Evolutionary conservation across 2,888 invertebrate species (phyloP).

Genomic region (Amaurobius ferox): DNA sequence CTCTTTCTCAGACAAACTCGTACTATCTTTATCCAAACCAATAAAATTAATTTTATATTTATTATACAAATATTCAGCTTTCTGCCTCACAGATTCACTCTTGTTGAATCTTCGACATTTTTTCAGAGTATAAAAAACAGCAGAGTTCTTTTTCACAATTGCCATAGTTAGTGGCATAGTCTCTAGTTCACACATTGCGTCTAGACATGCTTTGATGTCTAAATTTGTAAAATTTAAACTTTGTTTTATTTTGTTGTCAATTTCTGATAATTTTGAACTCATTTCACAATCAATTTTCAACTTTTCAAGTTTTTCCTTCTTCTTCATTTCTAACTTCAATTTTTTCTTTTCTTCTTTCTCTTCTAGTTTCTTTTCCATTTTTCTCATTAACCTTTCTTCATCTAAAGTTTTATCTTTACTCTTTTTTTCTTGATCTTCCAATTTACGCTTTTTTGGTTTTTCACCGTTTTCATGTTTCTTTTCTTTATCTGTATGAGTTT

Average conservation of each 20-base stretch:
- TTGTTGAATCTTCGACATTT: conserved; percentile 69
- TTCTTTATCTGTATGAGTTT: too few species aligned
- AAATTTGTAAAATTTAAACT: conserved; percentile 33
- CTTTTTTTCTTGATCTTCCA: conserved; percentile 18
- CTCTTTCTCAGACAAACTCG: conserved; percentile 40
- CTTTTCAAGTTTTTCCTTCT: conserved; percentile 34
- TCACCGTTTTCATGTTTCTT: background rate
- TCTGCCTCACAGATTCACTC: conserved; percentile 82
- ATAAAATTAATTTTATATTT: conserved; percentile 79
- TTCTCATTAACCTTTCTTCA: conserved; percentile 39
- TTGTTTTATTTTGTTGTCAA: conserved; percentile 48
- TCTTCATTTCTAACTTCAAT: conserved; percentile 38
- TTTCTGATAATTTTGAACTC: conserved; percentile 24
- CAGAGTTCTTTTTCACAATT: conserved; percentile 89
- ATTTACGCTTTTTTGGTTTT: conserved; percentile 30
- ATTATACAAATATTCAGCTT: conserved; percentile 82
- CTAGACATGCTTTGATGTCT: conserved; percentile 85
- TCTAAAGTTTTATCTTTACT: background rate
- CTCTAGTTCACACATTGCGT: conserved; percentile 82
- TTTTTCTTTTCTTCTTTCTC: conserved; percentile 56
- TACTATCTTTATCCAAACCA: conserved; percentile 35
- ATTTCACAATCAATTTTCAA: conserved; percentile 40
- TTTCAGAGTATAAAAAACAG: conserved; percentile 84
- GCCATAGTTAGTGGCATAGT: conserved; percentile 83
- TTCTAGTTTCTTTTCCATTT: conserved; percentile 51